Percentiles rank a stretch among this genome's conserved stretches.
phyloP scores from a whole-genome alignment of 2,113 vertebrate species.

The Trematomus loennbergii region DNA sequence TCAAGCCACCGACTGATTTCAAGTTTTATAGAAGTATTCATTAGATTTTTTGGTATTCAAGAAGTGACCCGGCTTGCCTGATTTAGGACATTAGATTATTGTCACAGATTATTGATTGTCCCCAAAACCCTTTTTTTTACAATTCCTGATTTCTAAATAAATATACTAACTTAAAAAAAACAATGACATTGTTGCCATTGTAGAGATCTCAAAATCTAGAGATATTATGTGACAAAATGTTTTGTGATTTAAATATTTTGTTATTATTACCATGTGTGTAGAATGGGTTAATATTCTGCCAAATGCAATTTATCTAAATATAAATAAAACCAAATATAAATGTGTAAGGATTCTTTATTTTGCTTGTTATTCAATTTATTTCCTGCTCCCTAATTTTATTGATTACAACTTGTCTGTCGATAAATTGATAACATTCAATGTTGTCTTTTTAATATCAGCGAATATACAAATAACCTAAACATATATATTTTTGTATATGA shows the following conservation, averaged over 20 bases:
- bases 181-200: too few species aligned
- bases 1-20: not conserved
- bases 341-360: not conserved
- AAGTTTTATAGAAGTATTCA: not conserved
- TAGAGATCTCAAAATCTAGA: not conserved
- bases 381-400: not conserved
- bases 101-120: not conserved
- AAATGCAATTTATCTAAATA: not conserved
- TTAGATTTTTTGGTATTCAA: not conserved
- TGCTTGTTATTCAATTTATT: not conserved
- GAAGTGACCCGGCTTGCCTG: not conserved
- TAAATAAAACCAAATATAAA: not conserved
- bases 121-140: not conserved
- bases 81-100: not conserved
- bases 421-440: too few species aligned
- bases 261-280: not conserved
- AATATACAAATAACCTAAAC: too few species aligned
- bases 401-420: too few species aligned
- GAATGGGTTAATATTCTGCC: not conserved
- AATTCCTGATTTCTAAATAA: not conserved
- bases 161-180: too few species aligned
- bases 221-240: not conserved
- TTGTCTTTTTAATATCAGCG: too few species aligned
- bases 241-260: not conserved
- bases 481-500: too few species aligned